Evolutionary conservation across 2,113 vertebrate species (phyloP).

Genomic region (Labeo catla): DNA sequence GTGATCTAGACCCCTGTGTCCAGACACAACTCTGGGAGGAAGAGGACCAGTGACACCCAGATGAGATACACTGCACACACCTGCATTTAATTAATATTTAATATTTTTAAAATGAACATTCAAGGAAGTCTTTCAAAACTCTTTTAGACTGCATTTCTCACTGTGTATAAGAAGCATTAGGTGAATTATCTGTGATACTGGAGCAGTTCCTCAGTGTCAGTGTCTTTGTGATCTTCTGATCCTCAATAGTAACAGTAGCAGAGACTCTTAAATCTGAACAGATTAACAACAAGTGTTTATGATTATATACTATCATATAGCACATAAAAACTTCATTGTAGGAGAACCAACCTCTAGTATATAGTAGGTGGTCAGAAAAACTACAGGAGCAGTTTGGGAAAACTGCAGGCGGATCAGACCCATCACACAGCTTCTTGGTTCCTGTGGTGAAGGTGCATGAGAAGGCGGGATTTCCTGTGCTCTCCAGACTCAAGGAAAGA

Average conservation of each 20-base stretch:
- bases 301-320: not conserved
- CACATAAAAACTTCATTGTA: not conserved
- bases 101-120: too few species aligned
- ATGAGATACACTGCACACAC: slow-evolving; percentile 60
- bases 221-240: not conserved
- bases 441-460: slow-evolving; percentile 59
- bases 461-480: slow-evolving; percentile 23
- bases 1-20: not conserved
- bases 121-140: too few species aligned
- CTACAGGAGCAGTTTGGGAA: slow-evolving; percentile 70
- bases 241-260: slow-evolving; percentile 53
- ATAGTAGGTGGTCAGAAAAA: slow-evolving; percentile 46
- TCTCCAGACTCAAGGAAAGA: slow-evolving; percentile 51
- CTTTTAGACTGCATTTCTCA: slow-evolving; percentile 45
- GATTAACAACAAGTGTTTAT: not conserved
- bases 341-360: slow-evolving; percentile 61
- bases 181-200: slow-evolving; percentile 47
- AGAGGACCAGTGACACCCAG: slow-evolving; percentile 62
- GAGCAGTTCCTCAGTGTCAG: slow-evolving; percentile 62
- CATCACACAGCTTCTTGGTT: slow-evolving; percentile 31
- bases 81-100: slow-evolving; percentile 33
- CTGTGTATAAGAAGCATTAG: slow-evolving; percentile 32
- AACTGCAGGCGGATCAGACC: rapidly evolving
- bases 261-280: slow-evolving; percentile 44
- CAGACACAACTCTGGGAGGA: slow-evolving; percentile 43